Evolutionary conservation across 2,888 invertebrate species (phyloP).

Genomic region (Rotaria macrura): DNA sequence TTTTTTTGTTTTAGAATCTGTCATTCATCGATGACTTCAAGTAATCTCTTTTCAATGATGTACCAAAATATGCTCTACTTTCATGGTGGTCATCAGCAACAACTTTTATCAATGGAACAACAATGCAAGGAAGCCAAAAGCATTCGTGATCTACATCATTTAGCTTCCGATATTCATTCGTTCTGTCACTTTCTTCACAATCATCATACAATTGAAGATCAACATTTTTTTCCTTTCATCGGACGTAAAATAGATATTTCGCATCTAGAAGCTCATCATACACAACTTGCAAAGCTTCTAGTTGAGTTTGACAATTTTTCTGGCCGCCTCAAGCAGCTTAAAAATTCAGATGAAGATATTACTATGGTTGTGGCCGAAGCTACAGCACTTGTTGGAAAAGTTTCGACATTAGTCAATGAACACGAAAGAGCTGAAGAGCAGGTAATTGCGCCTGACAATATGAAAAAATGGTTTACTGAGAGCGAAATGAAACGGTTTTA

Average conservation of each 20-base stretch:
- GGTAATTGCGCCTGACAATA: background rate
- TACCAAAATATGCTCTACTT: background rate
- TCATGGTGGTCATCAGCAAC: background rate
- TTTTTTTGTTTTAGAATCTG: background rate
- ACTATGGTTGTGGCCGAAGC: background rate
- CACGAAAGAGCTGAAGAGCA: background rate
- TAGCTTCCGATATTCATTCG: background rate
- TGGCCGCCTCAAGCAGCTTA: background rate
- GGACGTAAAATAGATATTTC: background rate
- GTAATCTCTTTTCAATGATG: background rate
- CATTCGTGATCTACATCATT: background rate
- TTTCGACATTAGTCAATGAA: background rate
- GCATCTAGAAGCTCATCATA: background rate
- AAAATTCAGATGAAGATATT: background rate
- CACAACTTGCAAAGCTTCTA: background rate
- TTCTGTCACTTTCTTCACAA: background rate
- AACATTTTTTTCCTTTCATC: background rate
- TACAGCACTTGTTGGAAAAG: background rate
- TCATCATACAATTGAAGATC: background rate
- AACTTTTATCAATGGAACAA: background rate
- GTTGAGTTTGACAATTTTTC: background rate
- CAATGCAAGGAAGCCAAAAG: background rate
- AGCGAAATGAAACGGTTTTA: background rate
- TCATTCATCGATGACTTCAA: background rate
- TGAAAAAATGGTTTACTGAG: background rate